These are phyloP conservation scores for Dendronephthya gigantea DNA, from an alignment of 64 coral and sea anemone species.

Conservation along the genomic window DNA sequence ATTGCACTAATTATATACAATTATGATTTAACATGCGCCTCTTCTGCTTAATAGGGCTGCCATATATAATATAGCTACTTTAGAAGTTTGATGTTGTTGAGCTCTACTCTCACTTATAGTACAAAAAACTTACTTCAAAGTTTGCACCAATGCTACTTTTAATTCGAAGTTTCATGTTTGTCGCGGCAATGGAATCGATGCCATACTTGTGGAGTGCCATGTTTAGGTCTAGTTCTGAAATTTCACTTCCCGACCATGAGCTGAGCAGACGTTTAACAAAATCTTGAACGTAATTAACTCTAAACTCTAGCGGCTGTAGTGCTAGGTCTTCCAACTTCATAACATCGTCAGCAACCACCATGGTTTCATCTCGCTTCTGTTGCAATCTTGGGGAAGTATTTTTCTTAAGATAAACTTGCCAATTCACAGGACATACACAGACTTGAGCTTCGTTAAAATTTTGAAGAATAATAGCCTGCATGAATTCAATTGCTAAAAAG, in stretches of 20 bases:
- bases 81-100: no score
- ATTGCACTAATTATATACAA: no score
- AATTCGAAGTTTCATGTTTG: not conserved
- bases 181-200: slow-evolving; percentile 43
- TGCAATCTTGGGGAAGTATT: not conserved
- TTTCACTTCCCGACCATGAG: slow-evolving; percentile 28
- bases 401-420: slow-evolving; percentile 15
- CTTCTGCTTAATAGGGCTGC: no score
- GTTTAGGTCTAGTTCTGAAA: slow-evolving; percentile 30
- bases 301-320: slow-evolving; percentile 19
- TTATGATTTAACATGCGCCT: no score
- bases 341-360: not conserved
- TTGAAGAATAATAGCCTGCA: not conserved
- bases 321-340: not conserved
- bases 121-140: not conserved
- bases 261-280: slow-evolving; percentile 17
- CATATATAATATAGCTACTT: no score
- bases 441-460: slow-evolving; percentile 29
- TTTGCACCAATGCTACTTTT: not conserved
- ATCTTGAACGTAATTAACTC: slow-evolving; percentile 13
- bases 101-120: no score
- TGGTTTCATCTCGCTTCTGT: not conserved
- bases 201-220: slow-evolving; percentile 59
- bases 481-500: slow-evolving; percentile 19
- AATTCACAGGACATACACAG: slow-evolving; percentile 3